Evolutionary conservation across 1,140 invertebrate species (phyloP).

Genomic region (Drosophila sp.): DNA sequence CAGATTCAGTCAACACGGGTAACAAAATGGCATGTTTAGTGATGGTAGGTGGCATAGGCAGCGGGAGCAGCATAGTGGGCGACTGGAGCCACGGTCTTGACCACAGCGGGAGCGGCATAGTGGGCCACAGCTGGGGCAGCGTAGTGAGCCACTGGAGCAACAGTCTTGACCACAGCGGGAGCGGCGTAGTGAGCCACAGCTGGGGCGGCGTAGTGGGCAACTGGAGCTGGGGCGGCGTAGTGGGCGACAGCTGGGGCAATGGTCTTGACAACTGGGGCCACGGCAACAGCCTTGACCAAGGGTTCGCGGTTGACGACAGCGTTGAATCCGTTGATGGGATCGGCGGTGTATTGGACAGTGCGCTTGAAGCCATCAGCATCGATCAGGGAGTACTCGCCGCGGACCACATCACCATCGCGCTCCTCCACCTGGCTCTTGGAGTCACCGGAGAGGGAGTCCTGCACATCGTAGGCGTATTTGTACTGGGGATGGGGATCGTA

Average conservation of each 20-base stretch:
- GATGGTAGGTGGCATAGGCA: constrained; percentile 50
- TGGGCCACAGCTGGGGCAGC: constrained; percentile 53
- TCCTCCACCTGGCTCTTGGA: constrained; percentile 85
- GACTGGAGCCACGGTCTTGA: constrained; percentile 5
- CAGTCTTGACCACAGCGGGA: constrained; percentile 22
- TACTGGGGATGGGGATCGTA: constrained; percentile 83
- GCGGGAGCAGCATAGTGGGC: constrained; percentile 64
- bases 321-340: constrained; percentile 78
- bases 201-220: constrained; percentile 57
- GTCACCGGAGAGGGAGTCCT: constrained; percentile 85
- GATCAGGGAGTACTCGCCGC: constrained; percentile 62
- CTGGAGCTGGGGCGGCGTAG: constrained; percentile 29
- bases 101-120: background rate
- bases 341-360: constrained; percentile 79
- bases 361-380: constrained; percentile 74
- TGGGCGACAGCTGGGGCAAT: constrained; percentile 38
- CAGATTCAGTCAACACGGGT: constrained; percentile 29
- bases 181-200: constrained; percentile 58
- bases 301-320: constrained; percentile 79
- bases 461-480: constrained; percentile 83
- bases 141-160: constrained; percentile 50
- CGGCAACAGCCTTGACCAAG: constrained; percentile 53
- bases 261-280: constrained; percentile 42
- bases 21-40: constrained; percentile 52
- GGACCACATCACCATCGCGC: constrained; percentile 85